Conservation (phyloP, 2,888 invertebrate species). For the Herminia tarsipennalis region DNA sequence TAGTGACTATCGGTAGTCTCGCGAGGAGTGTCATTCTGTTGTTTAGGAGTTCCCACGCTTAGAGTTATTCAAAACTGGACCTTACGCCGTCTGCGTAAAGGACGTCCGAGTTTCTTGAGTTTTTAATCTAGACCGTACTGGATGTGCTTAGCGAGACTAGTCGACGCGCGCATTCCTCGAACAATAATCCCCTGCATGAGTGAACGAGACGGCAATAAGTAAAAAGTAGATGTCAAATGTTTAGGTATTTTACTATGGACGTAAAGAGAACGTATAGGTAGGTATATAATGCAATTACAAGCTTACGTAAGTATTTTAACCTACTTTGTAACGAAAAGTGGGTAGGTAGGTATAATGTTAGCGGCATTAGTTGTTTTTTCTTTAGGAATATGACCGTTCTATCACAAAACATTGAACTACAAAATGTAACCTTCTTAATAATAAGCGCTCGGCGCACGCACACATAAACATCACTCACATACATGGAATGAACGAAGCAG, state of each 20-base stretch:
- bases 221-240: conserved; percentile 84
- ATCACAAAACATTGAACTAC: too few relatives aligned
- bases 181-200: conserved; percentile 76
- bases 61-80: conserved; percentile 49
- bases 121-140: conserved; percentile 57
- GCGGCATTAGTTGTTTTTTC: conserved; percentile 22
- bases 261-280: conserved; percentile 78
- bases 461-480: too few relatives aligned
- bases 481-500: too few relatives aligned
- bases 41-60: conserved; percentile 35
- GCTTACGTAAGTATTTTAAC: conserved; percentile 78
- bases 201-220: conserved; percentile 73
- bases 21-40: conserved; percentile 52
- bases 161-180: conserved; percentile 84
- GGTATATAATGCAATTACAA: conserved; percentile 80
- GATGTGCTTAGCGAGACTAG: conserved; percentile 73
- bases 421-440: too few relatives aligned
- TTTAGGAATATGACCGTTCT: background rate
- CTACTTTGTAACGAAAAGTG: conserved; percentile 64
- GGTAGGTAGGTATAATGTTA: conserved; percentile 28
- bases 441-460: too few relatives aligned
- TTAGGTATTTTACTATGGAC: conserved; percentile 82
- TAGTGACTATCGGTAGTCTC: conserved; percentile 80
- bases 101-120: conserved; percentile 22
- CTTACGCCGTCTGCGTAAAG: conserved; percentile 46